Evolutionary conservation across 2,797 vertebrate species (phyloP), one percentile per base, ranked within the genome.

Genomic region (Eutrigla gurnardus): DNA sequence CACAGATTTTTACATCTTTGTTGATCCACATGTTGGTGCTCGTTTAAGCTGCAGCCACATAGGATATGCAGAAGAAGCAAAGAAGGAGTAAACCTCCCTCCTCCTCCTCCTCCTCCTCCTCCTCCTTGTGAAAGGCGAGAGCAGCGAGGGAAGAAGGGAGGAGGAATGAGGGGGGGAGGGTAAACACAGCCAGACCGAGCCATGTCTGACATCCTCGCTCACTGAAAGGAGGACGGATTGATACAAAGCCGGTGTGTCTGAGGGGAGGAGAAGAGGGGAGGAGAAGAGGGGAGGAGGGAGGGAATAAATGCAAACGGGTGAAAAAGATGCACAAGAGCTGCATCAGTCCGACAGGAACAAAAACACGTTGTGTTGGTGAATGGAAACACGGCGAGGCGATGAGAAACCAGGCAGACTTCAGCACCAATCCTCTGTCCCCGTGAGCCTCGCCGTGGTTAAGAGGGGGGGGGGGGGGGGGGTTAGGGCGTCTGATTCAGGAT

Each of bases 201-300:
- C 85, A 91, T 91, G 91, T 94, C 93, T 93, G 91, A 89, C 90
- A 92, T 90, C 90, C 90, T 77, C 57, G 46, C 81, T 75, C 79
- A 50, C 78, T 86, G 82, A 91, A 89, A 82, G 87, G 88, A 86
- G 84, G 88, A 92, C 80, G 75, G 86, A 85, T 70, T 82, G 72
- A 74, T 81, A 84, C 83, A 88, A 88, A 89, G 84, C 67, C 74
- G 60, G 82, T 65, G 73, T 57, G 60, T 75, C 73, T 32, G 63
- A 87, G 77, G 77, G 63, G 81, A 86, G 74, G 76, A 73, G 64
- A 84, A 54, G 69, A 70, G 65, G 54, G 58, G 73, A 81, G 13
- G 70, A 70, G 67, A 83, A 52, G 68, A 80, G 86, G 78, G 86
- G 58, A 78, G 78, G 82, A 54, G 35, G 25, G 74, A 75, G 82